Conservation (phyloP, 2,888 invertebrate genomes). For the Seira sanloemensis region DNA sequence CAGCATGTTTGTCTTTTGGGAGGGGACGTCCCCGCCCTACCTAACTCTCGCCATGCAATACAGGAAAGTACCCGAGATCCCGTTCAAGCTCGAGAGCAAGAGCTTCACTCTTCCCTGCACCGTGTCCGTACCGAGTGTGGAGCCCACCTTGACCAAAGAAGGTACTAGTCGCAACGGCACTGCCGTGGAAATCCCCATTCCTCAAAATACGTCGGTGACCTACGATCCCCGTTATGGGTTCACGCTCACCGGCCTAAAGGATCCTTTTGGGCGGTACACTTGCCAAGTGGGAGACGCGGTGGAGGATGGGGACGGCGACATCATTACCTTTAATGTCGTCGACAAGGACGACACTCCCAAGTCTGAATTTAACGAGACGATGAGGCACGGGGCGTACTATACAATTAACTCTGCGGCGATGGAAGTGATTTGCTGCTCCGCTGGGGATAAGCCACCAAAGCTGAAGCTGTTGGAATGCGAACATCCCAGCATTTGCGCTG, state of each 20-base stretch:
- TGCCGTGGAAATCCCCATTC: not conserved
- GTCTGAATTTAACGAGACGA: conserved; percentile 54
- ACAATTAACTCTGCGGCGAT: conserved; percentile 35
- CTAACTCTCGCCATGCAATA: conserved; percentile 31
- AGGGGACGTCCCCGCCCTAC: conserved; percentile 58
- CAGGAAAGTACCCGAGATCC: conserved; percentile 16
- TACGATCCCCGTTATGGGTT: conserved; percentile 57
- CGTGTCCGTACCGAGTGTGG: conserved; percentile 44
- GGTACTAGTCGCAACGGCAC: not conserved
- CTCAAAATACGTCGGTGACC: conserved; percentile 20
- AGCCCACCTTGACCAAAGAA: conserved; percentile 38
- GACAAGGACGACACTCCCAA: conserved; percentile 40
- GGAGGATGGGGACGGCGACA: conserved; percentile 42
- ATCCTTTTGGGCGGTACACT: conserved; percentile 61
- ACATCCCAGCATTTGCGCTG: conserved; percentile 65
- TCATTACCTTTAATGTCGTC: conserved; percentile 34
- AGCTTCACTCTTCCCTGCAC: conserved; percentile 54
- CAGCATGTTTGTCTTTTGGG: conserved; percentile 64
- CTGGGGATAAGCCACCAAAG: conserved; percentile 51
- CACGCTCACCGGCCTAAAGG: conserved; percentile 34
- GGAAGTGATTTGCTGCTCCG: conserved; percentile 63
- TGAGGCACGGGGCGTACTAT: conserved; percentile 37
- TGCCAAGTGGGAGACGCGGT: conserved; percentile 53
- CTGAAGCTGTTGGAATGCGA: conserved; percentile 64
- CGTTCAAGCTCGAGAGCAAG: conserved; percentile 15